A percentile compares a stretch with the other conserved stretches of the same genome.
phyloP scores from a whole-genome alignment of 1,140 invertebrate species.

The Drosophila ogumai region DNA sequence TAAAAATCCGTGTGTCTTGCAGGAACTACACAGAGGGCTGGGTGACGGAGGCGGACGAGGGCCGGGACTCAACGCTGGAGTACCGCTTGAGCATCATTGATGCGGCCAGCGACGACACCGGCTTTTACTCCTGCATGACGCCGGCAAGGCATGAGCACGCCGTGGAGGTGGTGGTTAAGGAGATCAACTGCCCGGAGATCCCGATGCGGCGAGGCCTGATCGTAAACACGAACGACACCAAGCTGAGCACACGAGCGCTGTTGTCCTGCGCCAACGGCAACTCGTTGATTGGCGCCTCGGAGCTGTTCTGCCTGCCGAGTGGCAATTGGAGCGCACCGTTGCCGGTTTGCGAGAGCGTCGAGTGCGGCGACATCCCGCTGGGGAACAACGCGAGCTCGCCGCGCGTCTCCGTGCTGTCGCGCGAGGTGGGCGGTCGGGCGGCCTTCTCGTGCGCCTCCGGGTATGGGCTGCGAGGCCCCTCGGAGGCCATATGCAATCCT shows the following conservation, averaged over 20 bases:
- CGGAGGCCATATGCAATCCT: constrained; percentile 91
- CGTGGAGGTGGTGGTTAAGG: constrained; percentile 92
- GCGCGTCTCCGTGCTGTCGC: constrained; percentile 89
- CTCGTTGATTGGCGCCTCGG: constrained; percentile 90
- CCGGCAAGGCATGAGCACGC: constrained; percentile 92
- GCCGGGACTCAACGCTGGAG: constrained; percentile 91
- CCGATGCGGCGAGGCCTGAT: constrained; percentile 89
- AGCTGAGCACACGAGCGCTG: constrained; percentile 90
- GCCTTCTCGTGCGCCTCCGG: constrained; percentile 92
- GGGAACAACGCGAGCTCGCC: constrained; percentile 86
- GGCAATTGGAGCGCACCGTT: constrained; percentile 93
- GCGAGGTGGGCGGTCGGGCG: constrained; percentile 91
- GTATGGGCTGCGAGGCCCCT: constrained; percentile 90
- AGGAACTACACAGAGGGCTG: constrained; percentile 93
- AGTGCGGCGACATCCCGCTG: constrained; percentile 90
- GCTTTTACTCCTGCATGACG: constrained; percentile 92
- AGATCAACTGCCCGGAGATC: constrained; percentile 90
- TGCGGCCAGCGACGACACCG: constrained; percentile 92
- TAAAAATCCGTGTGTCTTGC: background rate
- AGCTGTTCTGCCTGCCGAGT: constrained; percentile 91
- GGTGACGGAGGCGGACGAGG: constrained; percentile 92
- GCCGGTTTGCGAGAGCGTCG: constrained; percentile 93
- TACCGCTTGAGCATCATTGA: constrained; percentile 92
- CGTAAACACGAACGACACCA: constrained; percentile 89
- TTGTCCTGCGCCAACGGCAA: constrained; percentile 94